Conservation (phyloP, 2,797 vertebrate species). For the Dendrocincla fuliginosa region DNA sequence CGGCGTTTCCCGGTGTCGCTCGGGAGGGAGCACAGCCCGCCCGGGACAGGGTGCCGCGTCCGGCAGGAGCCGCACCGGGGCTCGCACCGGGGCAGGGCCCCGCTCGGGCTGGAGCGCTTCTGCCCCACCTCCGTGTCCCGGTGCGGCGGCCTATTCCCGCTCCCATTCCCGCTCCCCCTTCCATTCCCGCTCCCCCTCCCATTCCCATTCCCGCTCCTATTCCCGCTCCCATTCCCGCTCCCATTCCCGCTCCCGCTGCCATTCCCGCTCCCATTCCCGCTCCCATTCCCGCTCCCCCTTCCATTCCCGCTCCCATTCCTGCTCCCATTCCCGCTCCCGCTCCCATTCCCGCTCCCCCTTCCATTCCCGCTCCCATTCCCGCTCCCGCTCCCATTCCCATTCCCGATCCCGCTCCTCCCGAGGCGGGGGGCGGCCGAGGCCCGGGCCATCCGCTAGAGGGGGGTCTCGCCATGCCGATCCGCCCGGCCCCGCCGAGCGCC, state of each 20-base stretch:
- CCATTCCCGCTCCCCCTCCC: not conserved
- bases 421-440: conserved; percentile 1
- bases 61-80: not conserved
- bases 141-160: not conserved
- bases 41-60: not conserved
- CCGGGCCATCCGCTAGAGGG: conserved; percentile 60
- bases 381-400: not conserved
- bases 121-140: not conserved
- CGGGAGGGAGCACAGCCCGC: not conserved
- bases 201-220: not conserved
- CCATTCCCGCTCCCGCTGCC: not conserved
- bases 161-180: not conserved
- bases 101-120: not conserved
- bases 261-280: not conserved
- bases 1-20: not conserved
- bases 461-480: conserved; percentile 38
- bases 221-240: not conserved
- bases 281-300: not conserved
- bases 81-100: not conserved
- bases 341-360: not conserved
- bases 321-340: too few species aligned
- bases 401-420: not conserved
- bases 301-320: not conserved
- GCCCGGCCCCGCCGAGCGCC: not conserved
- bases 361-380: not conserved